Base-by-base conservation (phyloP, 2,113 vertebrate genomes). In the Forbesichthys agassizii region DNA sequence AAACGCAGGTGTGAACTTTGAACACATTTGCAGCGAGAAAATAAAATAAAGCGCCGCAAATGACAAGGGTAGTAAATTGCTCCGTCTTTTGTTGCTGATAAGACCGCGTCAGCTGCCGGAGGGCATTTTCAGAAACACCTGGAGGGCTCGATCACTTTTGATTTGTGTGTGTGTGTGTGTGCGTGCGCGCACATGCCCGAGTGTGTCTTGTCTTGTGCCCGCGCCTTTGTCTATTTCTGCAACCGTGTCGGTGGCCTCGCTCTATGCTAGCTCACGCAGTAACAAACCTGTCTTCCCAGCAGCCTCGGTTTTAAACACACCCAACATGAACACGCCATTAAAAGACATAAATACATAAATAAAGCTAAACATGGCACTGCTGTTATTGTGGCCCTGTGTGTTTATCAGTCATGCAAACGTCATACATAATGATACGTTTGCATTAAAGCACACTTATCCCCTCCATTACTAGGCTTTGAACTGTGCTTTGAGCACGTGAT, bases 81-180 rank as follows among this genome's bases (percentile, higher is more conserved):
- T 69, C 67, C 27, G 63, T 80, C 83, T 85, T 9, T 80, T 86
- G 82, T 88, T 74, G 79, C 75, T 73, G 87, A 89, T 90, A 91
- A 93, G 89, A 88, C 91, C 86, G 88, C 84, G 74, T 91, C 92
- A 81, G 78, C 77, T 92, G 93, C 91, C 85, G 76, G 85, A 92
- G 92, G 93, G 88, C 93, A 82, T 91, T 93, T 89, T 92, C 85
- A 93, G 89, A 93, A 93, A 89, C 90, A 91, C 92, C 92, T 88
- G 75, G 84, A 89, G 92, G 93, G 86, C 88, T 91, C 89, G 86
- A 90, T 86, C 72, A 81, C 56, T n/a, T 61, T 59, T 36, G 71
- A 79, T 68, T 52, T 65, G 61, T 75, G 64, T 71, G 63, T 74
- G 20, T 68, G 33, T 79, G 66, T 66, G 80, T 68, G 61, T 59